Percentiles rank a stretch among this genome's conserved stretches.
These are phyloP conservation scores for Paelopatides confundens DNA, from an alignment of 53 echinoderm and acorn worm species.

Conservation along the genomic window DNA sequence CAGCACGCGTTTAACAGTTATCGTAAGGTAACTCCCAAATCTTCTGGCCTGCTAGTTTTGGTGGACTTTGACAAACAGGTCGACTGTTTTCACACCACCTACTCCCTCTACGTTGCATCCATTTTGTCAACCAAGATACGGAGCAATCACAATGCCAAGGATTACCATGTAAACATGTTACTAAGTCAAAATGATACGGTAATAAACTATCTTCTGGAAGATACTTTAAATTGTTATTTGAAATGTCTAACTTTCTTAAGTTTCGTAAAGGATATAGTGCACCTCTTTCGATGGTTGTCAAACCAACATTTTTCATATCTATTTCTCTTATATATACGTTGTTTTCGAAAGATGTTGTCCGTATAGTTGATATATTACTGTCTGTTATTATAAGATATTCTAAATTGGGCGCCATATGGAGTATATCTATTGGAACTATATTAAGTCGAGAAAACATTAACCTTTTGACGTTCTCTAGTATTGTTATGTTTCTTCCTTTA, in stretches of 20 bases:
- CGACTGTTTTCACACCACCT: conserved; percentile 19
- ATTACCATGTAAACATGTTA: conserved; percentile 2
- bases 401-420: neutral
- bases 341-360: neutral
- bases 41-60: neutral
- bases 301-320: neutral
- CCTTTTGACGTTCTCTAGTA: neutral
- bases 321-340: neutral
- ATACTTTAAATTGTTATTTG: neutral
- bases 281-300: conserved; percentile 5
- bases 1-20: neutral
- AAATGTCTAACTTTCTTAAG: conserved; percentile 20
- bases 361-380: conserved; percentile 18
- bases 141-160: conserved; percentile 41
- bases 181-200: conserved; percentile 6
- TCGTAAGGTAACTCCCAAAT: neutral
- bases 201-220: neutral
- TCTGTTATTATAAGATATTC: conserved; percentile 7
- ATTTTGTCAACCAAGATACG: conserved; percentile 17
- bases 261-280: conserved; percentile 10
- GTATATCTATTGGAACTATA: neutral
- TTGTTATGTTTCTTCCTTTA: conserved; percentile 9
- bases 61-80: conserved; percentile 35
- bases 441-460: conserved; percentile 23
- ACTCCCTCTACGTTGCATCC: conserved; percentile 22